Conservation (phyloP, 2,797 vertebrate genomes). For the Sarcophilus harrisii region DNA sequence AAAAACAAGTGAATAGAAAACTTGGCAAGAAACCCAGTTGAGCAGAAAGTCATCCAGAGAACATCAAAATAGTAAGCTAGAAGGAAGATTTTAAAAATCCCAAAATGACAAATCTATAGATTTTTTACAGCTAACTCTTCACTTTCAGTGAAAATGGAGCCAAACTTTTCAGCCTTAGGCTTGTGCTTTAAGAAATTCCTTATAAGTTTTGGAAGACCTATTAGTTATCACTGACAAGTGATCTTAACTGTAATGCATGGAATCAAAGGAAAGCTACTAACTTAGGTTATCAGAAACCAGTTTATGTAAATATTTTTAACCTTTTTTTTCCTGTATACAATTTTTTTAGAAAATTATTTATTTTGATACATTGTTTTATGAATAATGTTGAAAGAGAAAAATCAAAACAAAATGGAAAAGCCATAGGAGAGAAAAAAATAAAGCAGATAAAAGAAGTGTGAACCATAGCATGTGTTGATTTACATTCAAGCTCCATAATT, state of each 20-base stretch:
- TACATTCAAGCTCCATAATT: too few relatives aligned
- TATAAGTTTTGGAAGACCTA: background rate
- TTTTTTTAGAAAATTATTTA: too few relatives aligned
- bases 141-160: background rate
- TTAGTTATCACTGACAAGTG: slow-evolving; percentile 53
- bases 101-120: background rate
- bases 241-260: slow-evolving; percentile 65
- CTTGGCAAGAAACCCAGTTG: background rate
- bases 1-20: background rate
- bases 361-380: too few relatives aligned
- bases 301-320: slow-evolving; percentile 61
- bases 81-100: background rate
- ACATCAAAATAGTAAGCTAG: background rate
- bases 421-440: too few relatives aligned
- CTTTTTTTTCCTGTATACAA: slow-evolving; percentile 15
- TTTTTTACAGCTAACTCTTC: background rate
- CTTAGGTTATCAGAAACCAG: slow-evolving; percentile 37
- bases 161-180: background rate
- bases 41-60: background rate
- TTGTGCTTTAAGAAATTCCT: too few relatives aligned
- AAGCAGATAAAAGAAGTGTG: too few relatives aligned
- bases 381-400: too few relatives aligned
- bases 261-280: slow-evolving; percentile 64
- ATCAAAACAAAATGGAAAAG: too few relatives aligned
- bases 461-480: too few relatives aligned